These are phyloP conservation scores for Neolamprologus sp. DNA, from an alignment of 2,113 vertebrate genomes.

Conservation along the genomic window DNA sequence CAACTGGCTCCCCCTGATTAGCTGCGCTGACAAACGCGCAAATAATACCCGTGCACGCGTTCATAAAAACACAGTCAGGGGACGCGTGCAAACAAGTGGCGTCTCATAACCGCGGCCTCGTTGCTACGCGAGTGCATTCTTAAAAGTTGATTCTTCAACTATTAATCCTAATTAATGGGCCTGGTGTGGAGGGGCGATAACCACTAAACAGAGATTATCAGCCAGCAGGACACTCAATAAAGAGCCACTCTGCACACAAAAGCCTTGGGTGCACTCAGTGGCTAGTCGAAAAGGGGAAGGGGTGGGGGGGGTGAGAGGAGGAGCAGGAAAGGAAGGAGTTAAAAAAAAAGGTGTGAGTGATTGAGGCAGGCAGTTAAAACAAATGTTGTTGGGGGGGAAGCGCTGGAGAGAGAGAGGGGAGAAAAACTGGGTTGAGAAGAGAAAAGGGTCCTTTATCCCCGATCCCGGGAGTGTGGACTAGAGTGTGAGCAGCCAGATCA, in stretches of 20 bases:
- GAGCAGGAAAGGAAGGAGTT: not conserved
- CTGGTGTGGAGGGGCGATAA: slow-evolving; percentile 64
- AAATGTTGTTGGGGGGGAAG: not conserved
- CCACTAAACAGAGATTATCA: slow-evolving; percentile 55
- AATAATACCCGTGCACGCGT: not conserved
- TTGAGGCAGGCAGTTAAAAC: slow-evolving; percentile 35
- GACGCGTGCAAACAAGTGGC: slow-evolving; percentile 48
- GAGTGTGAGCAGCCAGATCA: slow-evolving; percentile 58
- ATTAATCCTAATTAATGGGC: slow-evolving; percentile 72
- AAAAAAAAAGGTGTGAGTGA: slow-evolving; percentile 14
- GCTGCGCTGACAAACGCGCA: slow-evolving; percentile 5
- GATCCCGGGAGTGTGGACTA: slow-evolving; percentile 50
- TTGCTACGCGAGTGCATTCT: slow-evolving; percentile 42
- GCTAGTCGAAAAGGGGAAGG: not conserved
- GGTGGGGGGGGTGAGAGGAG: too few relatives aligned
- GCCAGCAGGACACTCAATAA: slow-evolving; percentile 60
- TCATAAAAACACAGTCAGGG: slow-evolving; percentile 11
- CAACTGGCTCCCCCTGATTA: slow-evolving; percentile 56
- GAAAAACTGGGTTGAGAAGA: not conserved
- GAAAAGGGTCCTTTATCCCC: slow-evolving; percentile 50
- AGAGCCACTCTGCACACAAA: slow-evolving; percentile 49
- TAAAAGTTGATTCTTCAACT: slow-evolving; percentile 62
- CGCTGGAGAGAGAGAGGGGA: not conserved
- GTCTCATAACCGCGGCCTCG: slow-evolving; percentile 15
- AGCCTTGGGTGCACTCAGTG: slow-evolving; percentile 24